Percentiles rank a stretch among this genome's conserved stretches.
Evolutionary conservation across 2,888 invertebrate genomes (phyloP).

Genomic region (Oxyscelio sp.): DNA sequence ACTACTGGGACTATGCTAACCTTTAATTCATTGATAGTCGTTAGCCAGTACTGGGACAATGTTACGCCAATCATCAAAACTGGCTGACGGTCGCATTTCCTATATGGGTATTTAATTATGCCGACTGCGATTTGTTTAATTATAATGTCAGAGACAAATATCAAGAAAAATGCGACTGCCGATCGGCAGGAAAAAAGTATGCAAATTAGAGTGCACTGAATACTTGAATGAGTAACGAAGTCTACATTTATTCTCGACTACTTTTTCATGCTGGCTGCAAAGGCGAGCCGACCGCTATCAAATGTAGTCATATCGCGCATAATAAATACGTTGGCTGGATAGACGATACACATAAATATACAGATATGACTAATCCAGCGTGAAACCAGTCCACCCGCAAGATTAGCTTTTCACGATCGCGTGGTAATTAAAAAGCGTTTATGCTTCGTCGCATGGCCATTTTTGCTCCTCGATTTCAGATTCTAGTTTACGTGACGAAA

Average conservation of each 20-base stretch:
- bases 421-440: slow-evolving; percentile 48
- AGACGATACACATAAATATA: slow-evolving; percentile 62
- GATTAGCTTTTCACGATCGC: slow-evolving; percentile 60
- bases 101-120: slow-evolving; percentile 16
- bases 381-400: slow-evolving; percentile 72
- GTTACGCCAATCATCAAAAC: no score
- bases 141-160: slow-evolving; percentile 2
- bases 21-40: no score
- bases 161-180: slow-evolving; percentile 7
- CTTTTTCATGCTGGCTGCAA: slow-evolving; percentile 75
- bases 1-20: no score
- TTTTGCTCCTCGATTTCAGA: background rate
- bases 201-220: slow-evolving; percentile 37
- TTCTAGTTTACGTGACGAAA: background rate
- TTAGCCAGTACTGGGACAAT: no score
- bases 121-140: slow-evolving; percentile 25
- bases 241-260: slow-evolving; percentile 32
- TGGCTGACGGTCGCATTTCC: no score
- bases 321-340: slow-evolving; percentile 61
- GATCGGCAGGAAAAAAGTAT: slow-evolving; percentile 28
- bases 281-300: slow-evolving; percentile 77
- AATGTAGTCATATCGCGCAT: slow-evolving; percentile 65
- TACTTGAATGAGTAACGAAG: slow-evolving; percentile 51
- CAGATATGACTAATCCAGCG: slow-evolving; percentile 65
- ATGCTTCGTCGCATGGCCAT: slow-evolving; percentile 8